Evolutionary conservation across 2,888 invertebrate genomes (phyloP).

Genomic region (Caenorhabditis sp.): DNA sequence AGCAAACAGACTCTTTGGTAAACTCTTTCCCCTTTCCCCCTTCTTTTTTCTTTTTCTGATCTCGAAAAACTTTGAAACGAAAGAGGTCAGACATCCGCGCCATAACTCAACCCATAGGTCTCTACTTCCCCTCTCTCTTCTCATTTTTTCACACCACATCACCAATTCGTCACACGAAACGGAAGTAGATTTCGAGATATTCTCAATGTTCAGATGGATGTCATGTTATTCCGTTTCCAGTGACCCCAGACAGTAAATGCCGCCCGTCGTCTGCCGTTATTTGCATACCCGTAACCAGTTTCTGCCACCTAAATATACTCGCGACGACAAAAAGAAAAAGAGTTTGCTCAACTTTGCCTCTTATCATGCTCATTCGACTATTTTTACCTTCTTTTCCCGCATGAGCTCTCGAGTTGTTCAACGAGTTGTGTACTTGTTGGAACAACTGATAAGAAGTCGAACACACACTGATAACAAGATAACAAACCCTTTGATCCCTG

Average conservation of each 20-base stretch:
- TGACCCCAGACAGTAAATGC: conserved; percentile 4
- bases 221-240: too few species aligned
- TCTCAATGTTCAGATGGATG: too few species aligned
- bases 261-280: conserved; percentile 18
- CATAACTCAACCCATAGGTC: too few species aligned
- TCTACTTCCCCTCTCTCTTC: too few species aligned
- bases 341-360: conserved; percentile 38
- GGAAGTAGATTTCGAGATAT: neutral
- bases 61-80: conserved; percentile 14
- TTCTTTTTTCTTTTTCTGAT: conserved; percentile 13
- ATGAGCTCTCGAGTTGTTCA: too few species aligned
- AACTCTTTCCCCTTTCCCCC: conserved; percentile 17
- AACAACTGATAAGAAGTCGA: conserved; percentile 20
- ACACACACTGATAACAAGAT: conserved; percentile 25
- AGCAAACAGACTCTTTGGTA: conserved; percentile 40
- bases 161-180: conserved; percentile 13
- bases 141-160: neutral
- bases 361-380: conserved; percentile 47
- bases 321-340: conserved; percentile 1
- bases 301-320: conserved; percentile 28
- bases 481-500: conserved; percentile 7
- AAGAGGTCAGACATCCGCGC: conserved; percentile 45
- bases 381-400: too few species aligned
- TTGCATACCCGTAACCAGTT: conserved; percentile 43
- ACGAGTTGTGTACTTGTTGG: too few species aligned